A percentile compares a stretch with the other conserved stretches of the same genome.
These are phyloP conservation scores for Symphodus melops DNA, from an alignment of 2,113 vertebrate species.

Conservation along the genomic window DNA sequence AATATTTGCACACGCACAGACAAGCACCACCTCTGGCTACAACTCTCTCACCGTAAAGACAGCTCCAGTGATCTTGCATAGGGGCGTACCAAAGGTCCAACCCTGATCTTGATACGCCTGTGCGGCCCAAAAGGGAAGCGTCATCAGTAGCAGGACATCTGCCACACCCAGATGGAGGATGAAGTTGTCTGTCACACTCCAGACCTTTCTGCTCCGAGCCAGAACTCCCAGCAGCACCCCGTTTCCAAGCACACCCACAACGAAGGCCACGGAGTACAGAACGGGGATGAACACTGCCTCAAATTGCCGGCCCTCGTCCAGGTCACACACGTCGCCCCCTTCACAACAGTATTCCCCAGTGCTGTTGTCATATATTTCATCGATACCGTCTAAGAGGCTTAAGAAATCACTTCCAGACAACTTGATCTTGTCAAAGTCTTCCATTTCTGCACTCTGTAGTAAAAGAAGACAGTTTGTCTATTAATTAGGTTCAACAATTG, in stretches of 20 bases:
- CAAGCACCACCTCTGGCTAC: no score
- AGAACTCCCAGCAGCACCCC: conserved; percentile 82
- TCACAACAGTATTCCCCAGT: conserved; percentile 10
- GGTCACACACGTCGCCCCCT: conserved; percentile 57
- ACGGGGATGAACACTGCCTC: conserved; percentile 81
- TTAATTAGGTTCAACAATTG: no score
- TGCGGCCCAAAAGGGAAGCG: conserved; percentile 86
- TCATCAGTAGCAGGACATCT: conserved; percentile 86
- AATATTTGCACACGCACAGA: no score
- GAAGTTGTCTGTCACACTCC: conserved; percentile 88
- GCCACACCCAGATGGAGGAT: conserved; percentile 88
- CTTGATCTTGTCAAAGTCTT: fast-evolving
- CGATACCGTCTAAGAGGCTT: fast-evolving
- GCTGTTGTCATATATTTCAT: fast-evolving
- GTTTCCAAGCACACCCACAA: conserved; percentile 87
- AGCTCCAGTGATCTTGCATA: conserved; percentile 86
- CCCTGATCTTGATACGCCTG: conserved; percentile 56
- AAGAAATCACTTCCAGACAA: fast-evolving
- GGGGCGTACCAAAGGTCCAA: conserved; percentile 83
- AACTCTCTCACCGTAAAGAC: conserved; percentile 81
- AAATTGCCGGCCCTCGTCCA: conserved; percentile 65
- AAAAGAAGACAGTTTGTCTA: not conserved
- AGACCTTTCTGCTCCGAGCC: conserved; percentile 69
- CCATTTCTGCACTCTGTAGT: conserved; percentile 13
- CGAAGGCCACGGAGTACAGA: conserved; percentile 83